Conservation (phyloP, 2,888 invertebrate genomes). For the Azorinus chamasolen region DNA sequence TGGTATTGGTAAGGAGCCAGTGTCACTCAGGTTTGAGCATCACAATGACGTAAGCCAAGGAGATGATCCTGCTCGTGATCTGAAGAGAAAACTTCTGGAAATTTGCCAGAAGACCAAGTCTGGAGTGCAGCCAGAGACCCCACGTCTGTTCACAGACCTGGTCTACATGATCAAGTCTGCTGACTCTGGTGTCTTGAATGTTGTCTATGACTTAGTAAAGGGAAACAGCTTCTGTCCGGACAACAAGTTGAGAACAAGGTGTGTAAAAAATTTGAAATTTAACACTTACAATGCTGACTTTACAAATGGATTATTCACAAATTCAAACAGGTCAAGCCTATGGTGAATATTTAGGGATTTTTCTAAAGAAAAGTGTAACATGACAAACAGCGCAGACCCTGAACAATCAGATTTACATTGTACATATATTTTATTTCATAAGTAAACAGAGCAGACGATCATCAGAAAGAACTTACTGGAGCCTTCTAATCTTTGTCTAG, state of each 20-base stretch:
- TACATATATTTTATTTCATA: no score
- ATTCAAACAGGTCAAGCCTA: no score
- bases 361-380: no score
- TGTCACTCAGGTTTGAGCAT: conserved; percentile 75
- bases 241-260: conserved; percentile 73
- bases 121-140: conserved; percentile 86
- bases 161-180: conserved; percentile 85
- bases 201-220: conserved; percentile 69
- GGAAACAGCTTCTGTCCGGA: conserved; percentile 70
- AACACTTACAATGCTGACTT: no score
- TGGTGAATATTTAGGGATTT: no score
- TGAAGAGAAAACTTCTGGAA: conserved; percentile 68
- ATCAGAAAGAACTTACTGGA: no score
- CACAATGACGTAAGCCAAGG: conserved; percentile 34
- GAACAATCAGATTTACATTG: no score
- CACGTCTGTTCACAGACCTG: conserved; percentile 87
- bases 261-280: no score
- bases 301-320: no score
- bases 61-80: conserved; percentile 40
- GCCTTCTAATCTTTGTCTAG: no score
- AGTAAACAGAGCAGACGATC: no score
- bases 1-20: conserved; percentile 9
- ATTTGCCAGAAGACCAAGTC: conserved; percentile 78
- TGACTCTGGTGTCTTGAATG: conserved; percentile 81
- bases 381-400: no score